Percentiles rank a stretch among this genome's conserved stretches.
Conservation (phyloP, 2,113 vertebrate genomes). For the Phyllostomus hastatus region DNA sequence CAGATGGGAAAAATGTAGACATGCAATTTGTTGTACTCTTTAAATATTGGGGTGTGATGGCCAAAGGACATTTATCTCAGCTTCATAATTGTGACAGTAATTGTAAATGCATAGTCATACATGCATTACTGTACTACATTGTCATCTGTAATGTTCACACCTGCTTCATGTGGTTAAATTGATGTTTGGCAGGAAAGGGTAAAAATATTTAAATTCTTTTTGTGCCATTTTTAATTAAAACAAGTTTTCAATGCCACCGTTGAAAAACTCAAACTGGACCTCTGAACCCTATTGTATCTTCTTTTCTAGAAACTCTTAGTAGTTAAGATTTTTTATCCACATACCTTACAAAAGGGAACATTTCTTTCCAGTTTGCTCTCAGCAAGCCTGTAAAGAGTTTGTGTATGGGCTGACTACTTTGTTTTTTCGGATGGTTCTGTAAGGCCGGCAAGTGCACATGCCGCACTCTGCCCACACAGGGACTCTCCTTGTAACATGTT, state of each 20-base stretch:
- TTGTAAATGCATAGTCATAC: background rate
- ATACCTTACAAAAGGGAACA: slow-evolving; percentile 17
- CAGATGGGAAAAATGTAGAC: background rate
- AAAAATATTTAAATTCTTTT: background rate
- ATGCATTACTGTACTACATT: background rate
- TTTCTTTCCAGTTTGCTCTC: background rate
- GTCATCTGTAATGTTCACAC: background rate
- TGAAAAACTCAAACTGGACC: background rate
- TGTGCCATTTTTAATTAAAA: background rate
- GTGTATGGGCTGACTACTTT: background rate
- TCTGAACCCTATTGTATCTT: background rate
- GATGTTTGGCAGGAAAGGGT: background rate
- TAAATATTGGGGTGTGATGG: background rate
- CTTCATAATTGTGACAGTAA: background rate
- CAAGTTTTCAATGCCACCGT: background rate
- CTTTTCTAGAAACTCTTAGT: background rate
- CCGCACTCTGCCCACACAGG: background rate
- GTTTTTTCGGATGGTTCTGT: accelerated
- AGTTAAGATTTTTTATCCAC: background rate
- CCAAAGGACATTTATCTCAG: background rate
- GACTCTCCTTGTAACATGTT: background rate
- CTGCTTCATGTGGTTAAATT: background rate
- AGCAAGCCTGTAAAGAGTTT: background rate
- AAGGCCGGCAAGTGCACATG: background rate
- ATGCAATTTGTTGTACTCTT: background rate